Base-by-base conservation (phyloP, 2,888 invertebrate species). In the Drosophila nigricruria region DNA sequence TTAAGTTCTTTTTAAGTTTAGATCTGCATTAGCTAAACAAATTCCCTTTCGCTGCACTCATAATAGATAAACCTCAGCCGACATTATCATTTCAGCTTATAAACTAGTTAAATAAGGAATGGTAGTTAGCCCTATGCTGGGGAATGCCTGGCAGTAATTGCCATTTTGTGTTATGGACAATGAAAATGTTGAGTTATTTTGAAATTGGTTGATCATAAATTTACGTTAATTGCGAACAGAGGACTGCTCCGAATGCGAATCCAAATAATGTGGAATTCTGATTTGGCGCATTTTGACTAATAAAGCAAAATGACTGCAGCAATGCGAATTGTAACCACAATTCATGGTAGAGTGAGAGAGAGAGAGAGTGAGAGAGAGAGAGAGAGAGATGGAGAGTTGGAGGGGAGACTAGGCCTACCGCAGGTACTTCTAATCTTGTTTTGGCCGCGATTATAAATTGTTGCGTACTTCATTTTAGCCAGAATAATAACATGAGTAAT, bases 401-500 rank as follows among this genome's bases (percentile, higher is more conserved):
- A 14, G 25, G 10, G 6, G 12, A 9, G 67, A 10, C 30, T 74
- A 67, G 56, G 71, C 49, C 70, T 59, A 79, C 84, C 81, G 82
- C 90, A 90, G 88, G 86, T 89, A 88, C 90, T 89, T 89, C 91
- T 91, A 91, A 91, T 90, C 89, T 87, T 90, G 87, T 91, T 90
- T 90, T 90, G 79, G 81, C 79, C 82, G 77, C 82, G 87, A 89
- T 91, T 91, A 91, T 91, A 91, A 90, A 91, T 91, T 91, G 91
- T 90, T 89, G 88, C 90, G 91, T 90, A 91, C 91, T 91, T 91
- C 90, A 91, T 91, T 91, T 89, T 75, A 83, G 83, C 90, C 89
- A 85, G 90, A 91, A 91, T 91, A 91, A 91, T 91, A 91, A 91
- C 91, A 91, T 84, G 90, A 91, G 91, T 91, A 91, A 91, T 91